Conservation (phyloP, 2,888 invertebrate genomes). For the Ophraella communa region DNA sequence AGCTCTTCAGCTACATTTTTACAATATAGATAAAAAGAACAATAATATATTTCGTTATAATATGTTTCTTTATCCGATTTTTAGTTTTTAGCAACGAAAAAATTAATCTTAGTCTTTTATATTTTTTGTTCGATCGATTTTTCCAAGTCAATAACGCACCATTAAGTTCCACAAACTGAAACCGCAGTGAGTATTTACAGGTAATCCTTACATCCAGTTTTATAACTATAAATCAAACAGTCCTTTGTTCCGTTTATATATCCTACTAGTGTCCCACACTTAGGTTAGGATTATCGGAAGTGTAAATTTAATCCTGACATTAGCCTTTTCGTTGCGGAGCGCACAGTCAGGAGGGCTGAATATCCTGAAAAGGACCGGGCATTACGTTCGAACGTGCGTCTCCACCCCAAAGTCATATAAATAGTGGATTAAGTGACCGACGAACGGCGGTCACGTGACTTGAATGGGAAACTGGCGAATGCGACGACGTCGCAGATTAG, state of each 20-base stretch:
- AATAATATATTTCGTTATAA: too few species aligned
- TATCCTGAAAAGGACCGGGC: conserved; percentile 15
- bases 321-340: conserved; percentile 44
- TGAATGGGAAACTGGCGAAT: conserved; percentile 30
- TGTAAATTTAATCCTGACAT: conserved; percentile 50
- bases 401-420: conserved; percentile 59
- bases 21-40: too few species aligned
- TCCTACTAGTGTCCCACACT: conserved; percentile 31
- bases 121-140: neutral
- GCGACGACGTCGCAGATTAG: conserved; percentile 53
- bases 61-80: too few species aligned
- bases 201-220: conserved; percentile 8
- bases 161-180: neutral
- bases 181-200: conserved; percentile 5
- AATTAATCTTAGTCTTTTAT: neutral
- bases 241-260: conserved; percentile 11
- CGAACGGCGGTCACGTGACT: conserved; percentile 58
- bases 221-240: conserved; percentile 12
- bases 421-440: conserved; percentile 63
- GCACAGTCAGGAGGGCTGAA: conserved; percentile 32
- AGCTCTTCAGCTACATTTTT: too few species aligned
- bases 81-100: too few species aligned
- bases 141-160: neutral
- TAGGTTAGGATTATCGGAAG: conserved; percentile 42
- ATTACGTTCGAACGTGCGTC: conserved; percentile 49